Base-by-base conservation (phyloP, 2,888 invertebrate genomes). In the Drosophila neotestacea region DNA sequence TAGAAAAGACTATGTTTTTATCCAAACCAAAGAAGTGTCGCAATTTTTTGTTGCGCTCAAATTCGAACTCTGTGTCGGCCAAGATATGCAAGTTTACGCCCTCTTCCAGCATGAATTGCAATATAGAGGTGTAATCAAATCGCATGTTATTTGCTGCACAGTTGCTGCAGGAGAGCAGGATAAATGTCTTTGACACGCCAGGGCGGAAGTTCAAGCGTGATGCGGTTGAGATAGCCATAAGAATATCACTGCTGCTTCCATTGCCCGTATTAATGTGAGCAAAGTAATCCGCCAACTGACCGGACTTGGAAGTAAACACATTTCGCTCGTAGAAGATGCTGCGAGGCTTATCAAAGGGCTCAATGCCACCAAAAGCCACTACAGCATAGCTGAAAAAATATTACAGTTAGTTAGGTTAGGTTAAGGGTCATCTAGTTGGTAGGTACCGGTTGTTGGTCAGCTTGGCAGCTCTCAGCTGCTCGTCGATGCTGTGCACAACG, bases 11-110 rank as follows among this genome's bases (percentile, higher is more conserved):
- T 54, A 94, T 92, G 0, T 93, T 93, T 38, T 95, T 95, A 92
- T 98, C 98, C 77, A 98, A 93, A 10, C 97, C 97, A 85, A 96
- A 96, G 84, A 97, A 94, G 81, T 95, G 95, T 87, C 96, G 96
- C 63, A 94, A 94, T 6, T 95, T 94, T 44, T 95, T 94, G 70
- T 94, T 94, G 91, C 96, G 96, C 52, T 95, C 95, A 72, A 96
- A 94, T 63, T 94, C 94, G 90, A 97, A 97, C 79, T 96, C 96
- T 10, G 95, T 95, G 87, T 97, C 95, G 94, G 97, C 96, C 34
- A 98, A 91, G 68, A 97, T 95, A 90, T 98, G 97, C 0, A 98
- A 93, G 4, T 95, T 95, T 65, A 97, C 95, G 2, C 96, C 96
- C 90, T 95, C 96, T 92, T 97, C 97, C 81, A 96, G 93, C 90